phyloP scores from a whole-genome alignment of 2,888 invertebrate species.

The Lasioglossum pauxillum region DNA sequence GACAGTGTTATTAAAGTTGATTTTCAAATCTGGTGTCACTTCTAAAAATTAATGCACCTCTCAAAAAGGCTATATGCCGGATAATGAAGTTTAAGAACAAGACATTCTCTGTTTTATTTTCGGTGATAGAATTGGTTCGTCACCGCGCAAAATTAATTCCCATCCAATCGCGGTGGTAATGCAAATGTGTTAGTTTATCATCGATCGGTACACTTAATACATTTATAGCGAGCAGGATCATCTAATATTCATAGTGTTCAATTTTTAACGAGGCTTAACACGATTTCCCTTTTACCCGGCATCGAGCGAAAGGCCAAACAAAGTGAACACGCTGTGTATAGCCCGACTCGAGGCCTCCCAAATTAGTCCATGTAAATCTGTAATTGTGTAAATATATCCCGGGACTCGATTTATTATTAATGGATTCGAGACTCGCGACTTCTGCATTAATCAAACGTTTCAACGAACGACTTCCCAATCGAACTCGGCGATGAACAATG shows the following conservation, averaged over 20 bases:
- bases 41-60: background rate
- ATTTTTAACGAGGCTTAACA: background rate
- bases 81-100: background rate
- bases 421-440: background rate
- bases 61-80: background rate
- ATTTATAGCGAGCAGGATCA: background rate
- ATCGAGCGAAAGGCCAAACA: background rate
- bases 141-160: background rate
- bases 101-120: background rate
- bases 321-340: background rate
- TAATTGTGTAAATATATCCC: background rate
- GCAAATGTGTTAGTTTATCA: background rate
- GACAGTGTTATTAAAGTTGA: background rate
- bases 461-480: background rate
- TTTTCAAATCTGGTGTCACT: background rate
- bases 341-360: background rate
- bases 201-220: background rate
- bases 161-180: background rate
- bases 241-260: background rate
- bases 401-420: background rate
- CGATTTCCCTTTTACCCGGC: background rate
- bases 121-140: background rate
- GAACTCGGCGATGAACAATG: background rate
- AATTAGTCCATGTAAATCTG: constrained; percentile 9
- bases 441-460: background rate